Evolutionary conservation across 2,113 vertebrate genomes (phyloP).

Genomic region (Pelmatolapia mariae): DNA sequence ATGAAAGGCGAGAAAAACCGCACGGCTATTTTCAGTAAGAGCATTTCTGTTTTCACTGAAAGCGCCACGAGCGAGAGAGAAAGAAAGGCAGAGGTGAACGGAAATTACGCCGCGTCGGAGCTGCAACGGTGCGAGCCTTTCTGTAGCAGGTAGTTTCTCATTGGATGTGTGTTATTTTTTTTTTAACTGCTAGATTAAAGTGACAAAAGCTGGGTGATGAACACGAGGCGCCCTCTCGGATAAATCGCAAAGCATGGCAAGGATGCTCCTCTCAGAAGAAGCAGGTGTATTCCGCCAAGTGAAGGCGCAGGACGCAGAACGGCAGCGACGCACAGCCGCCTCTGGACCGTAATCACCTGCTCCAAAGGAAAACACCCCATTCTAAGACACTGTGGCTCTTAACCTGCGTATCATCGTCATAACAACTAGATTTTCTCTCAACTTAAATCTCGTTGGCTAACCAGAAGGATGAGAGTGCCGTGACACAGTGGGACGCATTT

Average conservation of each 20-base stretch:
- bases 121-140: neutral
- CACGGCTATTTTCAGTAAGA: neutral
- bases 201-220: neutral
- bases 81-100: neutral
- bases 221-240: neutral
- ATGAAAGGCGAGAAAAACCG: neutral
- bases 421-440: neutral
- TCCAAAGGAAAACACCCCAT: neutral
- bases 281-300: constrained; percentile 54
- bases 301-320: constrained; percentile 26
- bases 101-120: neutral
- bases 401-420: neutral
- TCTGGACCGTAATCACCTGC: constrained; percentile 25
- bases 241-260: neutral
- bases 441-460: neutral
- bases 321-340: constrained; percentile 9
- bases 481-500: neutral
- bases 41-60: neutral
- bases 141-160: neutral
- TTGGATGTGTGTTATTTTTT: rapidly evolving
- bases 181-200: neutral
- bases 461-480: neutral
- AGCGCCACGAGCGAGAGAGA: neutral
- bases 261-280: constrained; percentile 26
- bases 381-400: neutral